Evolutionary conservation across 2,888 invertebrate genomes (phyloP).

Genomic region (Apamea crenata): DNA sequence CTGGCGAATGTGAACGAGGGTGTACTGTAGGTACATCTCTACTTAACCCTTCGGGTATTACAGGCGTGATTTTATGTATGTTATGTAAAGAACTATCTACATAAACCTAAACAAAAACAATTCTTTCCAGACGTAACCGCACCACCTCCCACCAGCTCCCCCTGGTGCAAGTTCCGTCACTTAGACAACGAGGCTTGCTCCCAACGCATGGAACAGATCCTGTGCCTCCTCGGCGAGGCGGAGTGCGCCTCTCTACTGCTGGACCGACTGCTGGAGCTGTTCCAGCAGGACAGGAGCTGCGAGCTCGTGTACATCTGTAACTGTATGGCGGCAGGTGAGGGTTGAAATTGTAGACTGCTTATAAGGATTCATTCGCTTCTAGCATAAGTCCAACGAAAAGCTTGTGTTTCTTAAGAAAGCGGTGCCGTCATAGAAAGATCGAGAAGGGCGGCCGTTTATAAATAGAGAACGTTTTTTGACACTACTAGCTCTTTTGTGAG

Average conservation of each 20-base stretch:
- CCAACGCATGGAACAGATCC: conserved; percentile 88
- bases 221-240: conserved; percentile 89
- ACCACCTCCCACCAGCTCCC: conserved; percentile 73
- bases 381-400: background rate
- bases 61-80: background rate
- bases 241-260: conserved; percentile 90
- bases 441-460: background rate
- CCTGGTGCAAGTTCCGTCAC: conserved; percentile 92
- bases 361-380: background rate
- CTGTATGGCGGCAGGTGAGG: conserved; percentile 87
- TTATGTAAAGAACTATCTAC: background rate
- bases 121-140: conserved; percentile 68
- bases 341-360: background rate
- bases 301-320: conserved; percentile 92
- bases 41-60: background rate
- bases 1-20: background rate
- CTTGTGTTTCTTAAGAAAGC: background rate
- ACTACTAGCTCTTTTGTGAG: background rate
- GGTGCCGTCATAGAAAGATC: background rate
- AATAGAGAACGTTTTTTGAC: background rate
- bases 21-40: background rate
- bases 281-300: conserved; percentile 86
- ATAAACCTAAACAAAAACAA: background rate
- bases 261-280: conserved; percentile 91
- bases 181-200: conserved; percentile 84